These are phyloP conservation scores for Theocolax elegans DNA, from an alignment of 1,140 invertebrate species.

Conservation along the genomic window DNA sequence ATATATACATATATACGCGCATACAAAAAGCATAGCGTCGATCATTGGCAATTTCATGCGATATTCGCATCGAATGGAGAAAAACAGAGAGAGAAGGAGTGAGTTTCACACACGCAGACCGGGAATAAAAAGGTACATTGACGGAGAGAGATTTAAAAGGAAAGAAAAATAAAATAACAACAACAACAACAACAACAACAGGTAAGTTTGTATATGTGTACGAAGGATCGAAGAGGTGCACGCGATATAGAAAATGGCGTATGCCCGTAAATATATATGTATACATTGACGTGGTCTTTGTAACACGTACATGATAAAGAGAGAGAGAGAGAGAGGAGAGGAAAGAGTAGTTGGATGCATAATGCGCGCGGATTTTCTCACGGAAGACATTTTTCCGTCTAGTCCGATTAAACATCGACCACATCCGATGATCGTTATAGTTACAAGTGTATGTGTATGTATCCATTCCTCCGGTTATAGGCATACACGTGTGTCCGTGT, in stretches of 20 bases:
- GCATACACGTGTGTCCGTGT: background rate
- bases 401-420: constrained; percentile 64
- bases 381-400: constrained; percentile 65
- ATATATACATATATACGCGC: too few relatives aligned
- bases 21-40: too few relatives aligned
- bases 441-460: background rate
- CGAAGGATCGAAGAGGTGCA: constrained; percentile 9
- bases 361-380: constrained; percentile 57
- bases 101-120: background rate
- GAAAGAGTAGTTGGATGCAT: constrained; percentile 34
- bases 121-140: background rate
- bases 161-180: constrained; percentile 16
- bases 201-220: too few relatives aligned
- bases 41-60: constrained; percentile 24
- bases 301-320: background rate
- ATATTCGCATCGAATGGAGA: constrained; percentile 28
- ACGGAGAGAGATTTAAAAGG: constrained; percentile 25
- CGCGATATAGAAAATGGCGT: constrained; percentile 31
- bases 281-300: too few relatives aligned
- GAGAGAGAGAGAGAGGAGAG: constrained; percentile 4
- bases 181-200: constrained; percentile 15
- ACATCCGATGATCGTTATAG: constrained; percentile 65
- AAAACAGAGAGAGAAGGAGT: background rate
- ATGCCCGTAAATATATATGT: background rate
- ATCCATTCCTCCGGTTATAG: too few relatives aligned